Conservation (phyloP, 2,888 invertebrate species). For the Congeria kusceri region DNA sequence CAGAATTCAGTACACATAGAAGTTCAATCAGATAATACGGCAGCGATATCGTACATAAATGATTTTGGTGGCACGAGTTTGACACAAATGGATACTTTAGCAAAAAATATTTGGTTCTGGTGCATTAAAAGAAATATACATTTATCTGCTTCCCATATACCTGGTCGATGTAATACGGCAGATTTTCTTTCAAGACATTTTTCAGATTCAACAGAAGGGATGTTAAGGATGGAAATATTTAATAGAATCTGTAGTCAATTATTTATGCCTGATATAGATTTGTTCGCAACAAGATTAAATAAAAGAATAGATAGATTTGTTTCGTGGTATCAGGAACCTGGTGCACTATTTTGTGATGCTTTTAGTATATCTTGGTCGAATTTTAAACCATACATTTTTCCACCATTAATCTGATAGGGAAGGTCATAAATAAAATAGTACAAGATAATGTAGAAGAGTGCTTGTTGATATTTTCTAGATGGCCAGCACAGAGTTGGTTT, state of each 20-base stretch:
- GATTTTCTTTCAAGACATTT: constrained; percentile 50
- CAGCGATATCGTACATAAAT: constrained; percentile 18
- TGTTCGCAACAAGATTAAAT: constrained; percentile 10
- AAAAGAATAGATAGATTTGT: constrained; percentile 21
- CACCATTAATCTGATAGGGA: too few species aligned
- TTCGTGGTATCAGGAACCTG: constrained; percentile 23
- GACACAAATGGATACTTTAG: constrained; percentile 17
- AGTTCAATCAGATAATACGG: constrained; percentile 4
- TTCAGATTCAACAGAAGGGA: constrained; percentile 55
- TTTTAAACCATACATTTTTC: too few species aligned
- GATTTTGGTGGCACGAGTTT: constrained; percentile 36
- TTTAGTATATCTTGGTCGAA: too few species aligned
- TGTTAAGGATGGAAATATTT: constrained; percentile 43
- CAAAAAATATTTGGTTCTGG: constrained; percentile 35
- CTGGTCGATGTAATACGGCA: constrained; percentile 29
- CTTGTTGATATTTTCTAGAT: too few species aligned
- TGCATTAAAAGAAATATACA: constrained; percentile 24
- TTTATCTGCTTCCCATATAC: constrained; percentile 33
- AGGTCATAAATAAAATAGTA: too few species aligned
- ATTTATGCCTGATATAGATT: constrained; percentile 43
- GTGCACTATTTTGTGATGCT: too few species aligned
- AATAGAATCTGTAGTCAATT: constrained; percentile 23
- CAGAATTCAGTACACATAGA: constrained; percentile 1
- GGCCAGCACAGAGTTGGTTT: too few species aligned
- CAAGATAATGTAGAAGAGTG: too few species aligned